Evolutionary conservation across 2,888 invertebrate species (phyloP).

Genomic region (Archaeoteleia sp.): DNA sequence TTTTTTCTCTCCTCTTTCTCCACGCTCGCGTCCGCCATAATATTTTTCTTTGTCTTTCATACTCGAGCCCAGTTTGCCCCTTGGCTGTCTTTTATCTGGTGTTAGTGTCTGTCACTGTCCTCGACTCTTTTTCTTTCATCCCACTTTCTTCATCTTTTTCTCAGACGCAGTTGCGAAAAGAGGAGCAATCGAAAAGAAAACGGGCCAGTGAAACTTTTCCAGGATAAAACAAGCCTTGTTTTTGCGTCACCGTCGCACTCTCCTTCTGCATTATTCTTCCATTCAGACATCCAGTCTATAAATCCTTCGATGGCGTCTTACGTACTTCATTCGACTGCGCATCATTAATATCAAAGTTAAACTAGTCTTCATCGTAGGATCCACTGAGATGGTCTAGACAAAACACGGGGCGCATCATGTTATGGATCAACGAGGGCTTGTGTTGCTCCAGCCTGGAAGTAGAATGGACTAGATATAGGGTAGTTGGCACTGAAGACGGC

Average conservation of each 20-base stretch:
- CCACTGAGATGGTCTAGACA: constrained; percentile 23
- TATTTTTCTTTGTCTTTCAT: constrained; percentile 38
- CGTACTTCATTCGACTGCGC: constrained; percentile 30
- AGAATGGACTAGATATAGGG: constrained; percentile 11
- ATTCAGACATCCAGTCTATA: constrained; percentile 29
- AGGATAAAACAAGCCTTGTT: constrained; percentile 44
- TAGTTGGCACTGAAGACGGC: constrained; percentile 18
- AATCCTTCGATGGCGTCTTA: constrained; percentile 41
- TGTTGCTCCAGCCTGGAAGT: constrained; percentile 21
- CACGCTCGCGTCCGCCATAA: constrained; percentile 5
- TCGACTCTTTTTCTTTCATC: no score
- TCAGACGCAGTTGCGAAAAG: constrained; percentile 7
- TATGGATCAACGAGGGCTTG: constrained; percentile 38
- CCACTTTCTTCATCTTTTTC: constrained; percentile 14
- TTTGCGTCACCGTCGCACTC: constrained; percentile 26
- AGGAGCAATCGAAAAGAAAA: constrained; percentile 45
- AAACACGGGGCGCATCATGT: constrained; percentile 26
- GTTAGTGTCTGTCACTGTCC: constrained; percentile 35
- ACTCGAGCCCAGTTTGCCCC: constrained; percentile 24
- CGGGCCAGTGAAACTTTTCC: constrained; percentile 39
- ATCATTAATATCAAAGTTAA: constrained; percentile 45
- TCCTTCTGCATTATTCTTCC: constrained; percentile 27
- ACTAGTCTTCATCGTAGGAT: constrained; percentile 25
- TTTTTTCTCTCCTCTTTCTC: constrained; percentile 2
- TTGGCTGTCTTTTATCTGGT: constrained; percentile 38